Evolutionary conservation across 2,888 invertebrate species (phyloP), one percentile per base, ranked within the genome.

Genomic region (Chrysolina oricalcia): DNA sequence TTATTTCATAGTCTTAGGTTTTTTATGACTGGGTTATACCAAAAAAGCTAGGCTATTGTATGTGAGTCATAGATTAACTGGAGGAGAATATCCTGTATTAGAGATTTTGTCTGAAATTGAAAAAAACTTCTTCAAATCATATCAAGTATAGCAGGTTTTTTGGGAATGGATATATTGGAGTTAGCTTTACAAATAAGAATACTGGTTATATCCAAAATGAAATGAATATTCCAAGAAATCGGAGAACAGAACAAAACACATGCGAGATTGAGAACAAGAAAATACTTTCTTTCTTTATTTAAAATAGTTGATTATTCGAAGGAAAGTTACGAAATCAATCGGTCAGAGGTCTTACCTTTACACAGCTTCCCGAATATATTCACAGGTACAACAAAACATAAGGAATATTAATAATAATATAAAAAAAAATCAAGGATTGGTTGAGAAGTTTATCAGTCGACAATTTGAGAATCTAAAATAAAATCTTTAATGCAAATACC

Each of bases 151-250:
- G 19, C 13, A 62, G 62, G 21, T 62, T 13, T 62, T 35, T 62
- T 62, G 27, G 21, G n/a, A 15, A 23, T 62, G 62, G 27, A 62
- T 62, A 62, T 62, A 62, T 62, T 62, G 62, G 62, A 62, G 62
- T 62, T 62, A 62, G 62, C 27, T 62, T 62, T 19, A 62, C 27
- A 27, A 62, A 62, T 23, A 23, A 62, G 62, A 62, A 35, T 62
- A 62, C 62, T 35, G 35, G 62, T 4, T 35, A n/a, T 35, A 27
- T 62, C n/a, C 23, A 62, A 23, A 27, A 62, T 62, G n/a, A 35
- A 27, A 62, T 35, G 27, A 15, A 62, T 62, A 62, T 62, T 9
- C 35, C 62, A 62, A 62, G 23, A 27, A 23, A 35, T 62, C 23
- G 35, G 27, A 62, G 21, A 35, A 62, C 11, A 23, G 11, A 62